phyloP scores from a whole-genome alignment of 2,113 vertebrate genomes.

The Mustelus asterias region DNA sequence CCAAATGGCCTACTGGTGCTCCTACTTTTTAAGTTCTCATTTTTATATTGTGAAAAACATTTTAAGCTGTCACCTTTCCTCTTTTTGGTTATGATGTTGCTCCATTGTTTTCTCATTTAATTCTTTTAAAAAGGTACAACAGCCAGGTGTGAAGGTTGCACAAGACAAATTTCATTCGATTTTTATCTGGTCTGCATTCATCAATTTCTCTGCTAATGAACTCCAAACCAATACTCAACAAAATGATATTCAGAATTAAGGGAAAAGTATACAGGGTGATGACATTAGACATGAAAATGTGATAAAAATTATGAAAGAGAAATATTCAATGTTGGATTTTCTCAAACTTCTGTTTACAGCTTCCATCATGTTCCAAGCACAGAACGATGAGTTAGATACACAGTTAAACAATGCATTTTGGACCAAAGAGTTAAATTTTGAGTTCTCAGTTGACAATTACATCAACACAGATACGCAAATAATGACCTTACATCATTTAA shows the following conservation, averaged over 20 bases:
- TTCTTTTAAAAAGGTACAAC: neutral
- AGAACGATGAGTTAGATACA: neutral
- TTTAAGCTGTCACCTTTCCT: neutral
- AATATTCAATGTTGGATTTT: neutral
- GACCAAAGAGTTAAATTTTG: neutral
- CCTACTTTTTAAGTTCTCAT: neutral
- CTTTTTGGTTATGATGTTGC: neutral
- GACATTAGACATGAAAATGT: neutral
- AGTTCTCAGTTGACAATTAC: neutral
- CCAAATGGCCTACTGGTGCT: neutral
- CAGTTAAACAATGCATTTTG: too few relatives aligned
- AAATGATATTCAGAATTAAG: neutral
- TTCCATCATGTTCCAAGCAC: neutral
- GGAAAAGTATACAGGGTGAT: neutral
- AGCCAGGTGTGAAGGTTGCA: neutral
- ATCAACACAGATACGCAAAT: neutral
- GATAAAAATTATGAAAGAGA: neutral
- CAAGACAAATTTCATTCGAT: neutral
- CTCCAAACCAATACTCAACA: neutral
- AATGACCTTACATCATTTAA: neutral
- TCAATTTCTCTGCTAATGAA: neutral
- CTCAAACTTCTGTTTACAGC: neutral
- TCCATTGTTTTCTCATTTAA: neutral
- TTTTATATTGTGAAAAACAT: neutral
- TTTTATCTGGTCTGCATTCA: neutral